Evolutionary conservation across 2,888 invertebrate species (phyloP).

Genomic region (Aplocera efformata): DNA sequence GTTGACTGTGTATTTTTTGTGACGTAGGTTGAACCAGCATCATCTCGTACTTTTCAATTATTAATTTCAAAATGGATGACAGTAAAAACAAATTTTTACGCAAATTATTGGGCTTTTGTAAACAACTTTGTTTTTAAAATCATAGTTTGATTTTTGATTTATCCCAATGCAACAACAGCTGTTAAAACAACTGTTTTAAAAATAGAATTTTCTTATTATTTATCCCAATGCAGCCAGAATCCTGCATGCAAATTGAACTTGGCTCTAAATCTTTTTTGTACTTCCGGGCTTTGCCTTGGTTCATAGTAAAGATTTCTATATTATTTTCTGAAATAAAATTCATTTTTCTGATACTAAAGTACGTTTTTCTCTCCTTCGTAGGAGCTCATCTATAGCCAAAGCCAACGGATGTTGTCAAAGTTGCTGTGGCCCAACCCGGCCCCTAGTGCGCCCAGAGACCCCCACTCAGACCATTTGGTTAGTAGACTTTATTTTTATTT

Average conservation of each 20-base stretch:
- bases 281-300: slow-evolving; percentile 13
- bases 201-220: neutral
- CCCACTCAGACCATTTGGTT: slow-evolving; percentile 80
- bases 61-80: too few relatives aligned
- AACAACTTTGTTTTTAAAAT: too few relatives aligned
- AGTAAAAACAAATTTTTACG: too few relatives aligned
- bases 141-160: too few relatives aligned
- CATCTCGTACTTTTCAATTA: too few relatives aligned
- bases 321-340: too few relatives aligned
- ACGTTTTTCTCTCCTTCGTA: slow-evolving; percentile 78
- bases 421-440: slow-evolving; percentile 79
- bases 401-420: slow-evolving; percentile 80
- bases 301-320: neutral
- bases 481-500: slow-evolving; percentile 74
- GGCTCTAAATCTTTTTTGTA: neutral
- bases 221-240: slow-evolving; percentile 4
- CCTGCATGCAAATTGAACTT: slow-evolving; percentile 9
- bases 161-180: too few relatives aligned
- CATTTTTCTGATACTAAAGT: slow-evolving; percentile 60
- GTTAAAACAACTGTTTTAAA: too few relatives aligned
- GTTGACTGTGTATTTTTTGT: too few relatives aligned
- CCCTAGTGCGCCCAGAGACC: slow-evolving; percentile 77
- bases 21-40: slow-evolving; percentile 8
- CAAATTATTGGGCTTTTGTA: too few relatives aligned
- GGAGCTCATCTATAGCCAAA: slow-evolving; percentile 81